phyloP scores from a whole-genome alignment of 2,113 vertebrate genomes.

The Fukomys damarensis region DNA sequence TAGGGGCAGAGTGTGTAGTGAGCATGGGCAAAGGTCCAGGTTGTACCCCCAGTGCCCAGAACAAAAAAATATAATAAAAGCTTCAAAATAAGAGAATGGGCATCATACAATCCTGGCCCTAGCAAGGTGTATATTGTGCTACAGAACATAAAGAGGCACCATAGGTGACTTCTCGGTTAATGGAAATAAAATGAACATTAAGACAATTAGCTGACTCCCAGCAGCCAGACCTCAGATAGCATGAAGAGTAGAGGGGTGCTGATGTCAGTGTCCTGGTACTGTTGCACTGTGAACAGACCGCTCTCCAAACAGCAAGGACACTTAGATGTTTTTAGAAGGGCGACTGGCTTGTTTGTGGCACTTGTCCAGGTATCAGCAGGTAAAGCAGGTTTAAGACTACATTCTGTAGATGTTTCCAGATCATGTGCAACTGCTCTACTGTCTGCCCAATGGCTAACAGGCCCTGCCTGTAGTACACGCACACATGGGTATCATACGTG shows the following conservation, averaged over 20 bases:
- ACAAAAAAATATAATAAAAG: too few relatives aligned
- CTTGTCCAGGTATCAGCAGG: not conserved
- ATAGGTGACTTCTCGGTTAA: not conserved
- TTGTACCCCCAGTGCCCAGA: too few relatives aligned
- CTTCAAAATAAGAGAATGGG: not conserved
- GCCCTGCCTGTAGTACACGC: not conserved
- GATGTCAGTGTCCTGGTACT: not conserved
- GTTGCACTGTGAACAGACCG: not conserved
- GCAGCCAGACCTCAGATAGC: not conserved
- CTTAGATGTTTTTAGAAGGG: conserved; percentile 7
- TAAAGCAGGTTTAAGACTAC: not conserved
- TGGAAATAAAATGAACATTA: not conserved
- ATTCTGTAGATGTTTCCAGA: not conserved
- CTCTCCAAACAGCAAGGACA: not conserved
- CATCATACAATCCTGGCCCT: not conserved
- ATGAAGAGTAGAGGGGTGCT: not conserved
- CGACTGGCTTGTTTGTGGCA: not conserved
- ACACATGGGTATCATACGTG: not conserved
- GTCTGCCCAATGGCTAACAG: not conserved
- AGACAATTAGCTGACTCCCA: not conserved
- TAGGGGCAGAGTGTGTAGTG: not conserved
- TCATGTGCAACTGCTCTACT: not conserved
- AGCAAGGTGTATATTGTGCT: not conserved
- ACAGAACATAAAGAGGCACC: not conserved
- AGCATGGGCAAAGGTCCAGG: not conserved